Base-by-base conservation (phyloP, 2,113 vertebrate genomes). In the Mormyrus iriodes region DNA sequence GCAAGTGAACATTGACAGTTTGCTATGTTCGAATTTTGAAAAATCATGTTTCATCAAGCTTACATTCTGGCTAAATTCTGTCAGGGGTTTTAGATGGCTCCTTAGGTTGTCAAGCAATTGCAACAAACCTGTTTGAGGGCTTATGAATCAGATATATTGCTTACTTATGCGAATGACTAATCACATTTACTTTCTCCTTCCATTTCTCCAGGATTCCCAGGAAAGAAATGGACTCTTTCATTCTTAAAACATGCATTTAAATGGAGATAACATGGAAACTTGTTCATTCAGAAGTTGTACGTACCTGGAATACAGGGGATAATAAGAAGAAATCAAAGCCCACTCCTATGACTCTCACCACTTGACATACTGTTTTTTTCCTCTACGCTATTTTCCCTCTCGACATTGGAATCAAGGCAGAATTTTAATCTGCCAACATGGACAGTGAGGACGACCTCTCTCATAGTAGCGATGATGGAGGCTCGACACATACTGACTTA, bases 401-500 rank as follows among this genome's bases (percentile, higher is more conserved):
- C 91, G 90, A 90, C 89, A 91, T 93, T 92, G 85, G 91, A 90
- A 91, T 88, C 89, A 91, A 88, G 91, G 92, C 91, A 92, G 90
- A 93, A 93, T 92, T 89, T 90, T 86, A 89, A 90, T 92, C 93
- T 94, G 93, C 92, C 91, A 94, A 90, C 88, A 96, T 96, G 96
- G 95, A 96, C 39, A 92, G 92, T 87, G 95, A 95, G 89, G 96
- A 96, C 65, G 94, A 92, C 83, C 53, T 95, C 35, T 92, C 93
- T 90, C 93, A 92, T 69, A 91, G 91, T 88, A 92, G 92, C 83
- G 94, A 95, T 65, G 93, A 95, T 88, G 88, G 73, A 85, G 90
- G 83, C 89, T 90, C 89, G 76, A 93, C 94, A 83, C 87, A 91
- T 10, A 94, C 93, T 87, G 92, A 93, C 91, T 90, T 92, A 49